Percentiles rank a stretch among this genome's conserved stretches.
phyloP scores from a whole-genome alignment of 2,113 vertebrate species.

The Apteryx mantelli region DNA sequence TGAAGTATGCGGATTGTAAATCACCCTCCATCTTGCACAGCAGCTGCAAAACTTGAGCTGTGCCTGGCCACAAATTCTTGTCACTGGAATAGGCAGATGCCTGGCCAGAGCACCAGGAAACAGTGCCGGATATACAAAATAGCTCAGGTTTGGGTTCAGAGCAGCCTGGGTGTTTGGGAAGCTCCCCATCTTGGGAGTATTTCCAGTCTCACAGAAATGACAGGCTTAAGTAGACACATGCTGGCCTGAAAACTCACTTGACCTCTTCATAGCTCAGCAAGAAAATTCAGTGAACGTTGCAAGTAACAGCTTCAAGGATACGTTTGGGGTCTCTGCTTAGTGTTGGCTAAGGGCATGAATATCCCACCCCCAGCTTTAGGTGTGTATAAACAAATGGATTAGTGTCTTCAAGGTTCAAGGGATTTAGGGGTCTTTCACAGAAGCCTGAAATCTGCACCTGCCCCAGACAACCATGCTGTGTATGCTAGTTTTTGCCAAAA shows the following conservation, averaged over 20 bases:
- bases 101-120: accelerated
- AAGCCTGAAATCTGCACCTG: neutral
- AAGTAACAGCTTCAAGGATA: neutral
- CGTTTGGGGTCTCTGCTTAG: neutral
- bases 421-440: neutral
- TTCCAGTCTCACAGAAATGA: neutral
- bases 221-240: neutral
- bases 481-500: neutral
- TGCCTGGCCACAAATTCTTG: neutral
- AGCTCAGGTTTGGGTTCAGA: neutral
- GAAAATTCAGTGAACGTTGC: neutral
- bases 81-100: accelerated
- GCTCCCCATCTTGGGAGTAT: neutral
- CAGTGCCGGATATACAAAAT: neutral
- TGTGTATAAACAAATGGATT: neutral
- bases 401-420: neutral
- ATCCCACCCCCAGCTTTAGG: accelerated
- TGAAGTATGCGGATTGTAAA: neutral
- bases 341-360: neutral
- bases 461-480: accelerated
- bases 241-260: neutral
- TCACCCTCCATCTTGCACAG: neutral
- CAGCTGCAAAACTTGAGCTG: neutral
- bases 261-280: neutral
- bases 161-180: neutral